Evolutionary conservation across 2,113 vertebrate species (phyloP).

Genomic region (Pagrus major): DNA sequence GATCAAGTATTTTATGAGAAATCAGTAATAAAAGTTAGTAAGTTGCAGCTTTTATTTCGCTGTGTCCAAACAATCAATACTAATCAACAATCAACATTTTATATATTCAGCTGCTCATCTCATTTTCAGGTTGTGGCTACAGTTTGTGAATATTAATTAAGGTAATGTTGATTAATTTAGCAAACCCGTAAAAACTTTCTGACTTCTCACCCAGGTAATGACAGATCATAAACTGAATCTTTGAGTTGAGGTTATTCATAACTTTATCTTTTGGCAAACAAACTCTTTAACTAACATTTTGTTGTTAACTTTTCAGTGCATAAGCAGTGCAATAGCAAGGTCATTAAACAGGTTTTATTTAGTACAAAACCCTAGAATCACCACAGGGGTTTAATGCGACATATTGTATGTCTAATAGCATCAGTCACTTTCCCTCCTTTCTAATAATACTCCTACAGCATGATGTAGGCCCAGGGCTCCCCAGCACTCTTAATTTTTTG

Average conservation of each 20-base stretch:
- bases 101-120: too few relatives aligned
- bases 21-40: neutral
- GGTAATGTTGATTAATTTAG: too few relatives aligned
- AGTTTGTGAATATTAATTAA: too few relatives aligned
- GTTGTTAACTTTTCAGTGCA: neutral
- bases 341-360: slow-evolving; percentile 15
- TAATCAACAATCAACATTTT: too few relatives aligned
- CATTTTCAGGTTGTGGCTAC: too few relatives aligned
- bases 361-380: neutral
- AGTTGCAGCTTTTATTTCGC: too few relatives aligned
- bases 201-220: too few relatives aligned
- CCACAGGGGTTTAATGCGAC: slow-evolving; percentile 17
- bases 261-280: neutral
- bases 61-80: too few relatives aligned
- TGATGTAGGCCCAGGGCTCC: slow-evolving; percentile 25
- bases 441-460: slow-evolving; percentile 18
- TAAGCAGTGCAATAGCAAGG: neutral
- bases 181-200: too few relatives aligned
- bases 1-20: neutral
- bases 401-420: slow-evolving; percentile 29
- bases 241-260: too few relatives aligned
- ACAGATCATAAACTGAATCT: too few relatives aligned
- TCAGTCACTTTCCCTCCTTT: slow-evolving; percentile 44
- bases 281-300: slow-evolving; percentile 1
- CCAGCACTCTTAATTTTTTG: slow-evolving; percentile 42